These are phyloP conservation scores for Aleiodes alternator DNA, from an alignment of 2,888 invertebrate species.

Conservation along the genomic window DNA sequence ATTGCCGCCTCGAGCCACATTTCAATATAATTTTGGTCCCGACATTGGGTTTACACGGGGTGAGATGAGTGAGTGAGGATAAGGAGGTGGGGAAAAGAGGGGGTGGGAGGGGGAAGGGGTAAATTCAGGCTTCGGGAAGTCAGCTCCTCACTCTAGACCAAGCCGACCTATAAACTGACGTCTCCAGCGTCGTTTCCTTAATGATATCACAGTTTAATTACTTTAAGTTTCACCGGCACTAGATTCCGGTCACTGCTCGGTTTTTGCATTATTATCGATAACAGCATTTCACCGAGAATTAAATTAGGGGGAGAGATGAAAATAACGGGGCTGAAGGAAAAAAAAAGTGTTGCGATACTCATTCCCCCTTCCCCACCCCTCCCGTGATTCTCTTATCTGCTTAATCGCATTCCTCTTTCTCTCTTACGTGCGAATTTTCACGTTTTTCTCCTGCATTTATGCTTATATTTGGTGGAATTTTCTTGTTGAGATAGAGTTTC, in stretches of 20 bases:
- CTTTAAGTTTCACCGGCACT: conserved; percentile 23
- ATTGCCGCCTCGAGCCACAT: conserved; percentile 36
- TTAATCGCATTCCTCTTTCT: not conserved
- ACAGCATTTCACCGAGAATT: not conserved
- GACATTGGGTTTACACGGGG: conserved; percentile 16
- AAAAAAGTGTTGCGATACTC: not conserved
- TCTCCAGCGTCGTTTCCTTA: conserved; percentile 35
- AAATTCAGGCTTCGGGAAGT: conserved; percentile 12
- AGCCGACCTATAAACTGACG: conserved; percentile 20
- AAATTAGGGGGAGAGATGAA: too few species aligned
- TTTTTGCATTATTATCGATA: conserved; percentile 23
- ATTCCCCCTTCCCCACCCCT: too few species aligned
- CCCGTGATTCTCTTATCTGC: not conserved
- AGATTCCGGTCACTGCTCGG: conserved; percentile 4
- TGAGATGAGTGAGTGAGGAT: too few species aligned
- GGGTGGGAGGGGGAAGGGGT: not conserved
- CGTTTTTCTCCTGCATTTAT: not conserved
- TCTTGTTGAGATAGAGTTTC: conserved; percentile 15
- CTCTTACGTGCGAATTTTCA: not conserved
- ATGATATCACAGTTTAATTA: conserved; percentile 37
- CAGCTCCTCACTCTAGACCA: not conserved
- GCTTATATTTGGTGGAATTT: conserved; percentile 7
- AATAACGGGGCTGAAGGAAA: not conserved
- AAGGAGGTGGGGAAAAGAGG: too few species aligned
- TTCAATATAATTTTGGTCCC: conserved; percentile 34